Percentiles rank a stretch among this genome's conserved stretches.
Conservation (phyloP, 2,888 invertebrate genomes). For the Lordiphosa andalusiaca region DNA sequence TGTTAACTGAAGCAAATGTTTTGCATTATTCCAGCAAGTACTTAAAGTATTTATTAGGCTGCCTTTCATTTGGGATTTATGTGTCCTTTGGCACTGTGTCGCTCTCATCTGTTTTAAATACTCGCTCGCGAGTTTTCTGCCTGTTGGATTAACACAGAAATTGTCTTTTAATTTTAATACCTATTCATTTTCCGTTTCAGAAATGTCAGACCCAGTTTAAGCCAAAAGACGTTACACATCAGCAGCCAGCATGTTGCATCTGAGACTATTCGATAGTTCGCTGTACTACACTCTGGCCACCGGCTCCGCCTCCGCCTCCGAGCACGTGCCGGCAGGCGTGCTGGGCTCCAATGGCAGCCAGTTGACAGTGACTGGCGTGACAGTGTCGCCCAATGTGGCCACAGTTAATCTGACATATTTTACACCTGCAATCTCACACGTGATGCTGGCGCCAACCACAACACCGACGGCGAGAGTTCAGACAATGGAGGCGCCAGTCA, state of each 20-base stretch:
- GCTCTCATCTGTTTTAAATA: not conserved
- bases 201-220: constrained; percentile 20
- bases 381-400: constrained; percentile 29
- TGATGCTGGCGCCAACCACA: constrained; percentile 75
- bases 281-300: constrained; percentile 60
- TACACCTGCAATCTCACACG: constrained; percentile 76
- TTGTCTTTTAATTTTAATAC: constrained; percentile 26
- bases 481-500: constrained; percentile 35
- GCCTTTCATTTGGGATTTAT: constrained; percentile 50
- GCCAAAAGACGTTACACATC: not conserved
- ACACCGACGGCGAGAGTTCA: constrained; percentile 56
- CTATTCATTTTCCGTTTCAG: constrained; percentile 3
- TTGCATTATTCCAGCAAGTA: constrained; percentile 46
- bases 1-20: constrained; percentile 45
- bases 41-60: constrained; percentile 53
- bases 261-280: constrained; percentile 63
- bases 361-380: constrained; percentile 25
- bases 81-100: constrained; percentile 26
- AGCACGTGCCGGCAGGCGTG: constrained; percentile 6
- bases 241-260: constrained; percentile 51
- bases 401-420: constrained; percentile 67
- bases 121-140: constrained; percentile 7
- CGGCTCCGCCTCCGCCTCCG: constrained; percentile 31
- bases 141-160: constrained; percentile 26
- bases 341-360: constrained; percentile 45